A percentile compares a stretch with the other conserved stretches of the same genome.
phyloP scores from a whole-genome alignment of 1,140 invertebrate genomes.

The Hesperophylax magnus region DNA sequence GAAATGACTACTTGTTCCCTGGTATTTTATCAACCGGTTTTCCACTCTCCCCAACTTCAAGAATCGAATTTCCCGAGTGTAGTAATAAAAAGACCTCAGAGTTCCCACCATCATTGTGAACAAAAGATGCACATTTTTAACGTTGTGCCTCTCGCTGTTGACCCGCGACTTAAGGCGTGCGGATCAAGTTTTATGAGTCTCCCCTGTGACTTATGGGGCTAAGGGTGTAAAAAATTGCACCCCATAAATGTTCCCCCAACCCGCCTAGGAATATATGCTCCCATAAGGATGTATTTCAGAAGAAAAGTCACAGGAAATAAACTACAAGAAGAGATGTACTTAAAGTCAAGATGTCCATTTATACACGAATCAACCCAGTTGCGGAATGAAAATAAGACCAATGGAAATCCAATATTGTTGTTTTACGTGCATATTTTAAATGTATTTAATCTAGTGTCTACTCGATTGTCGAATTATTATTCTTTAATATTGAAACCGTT shows the following conservation, averaged over 20 bases:
- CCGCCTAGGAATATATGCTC: constrained; percentile 16
- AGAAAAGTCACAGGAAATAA: constrained; percentile 34
- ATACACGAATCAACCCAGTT: constrained; percentile 37
- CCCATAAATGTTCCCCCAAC: constrained; percentile 37
- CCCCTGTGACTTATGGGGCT: constrained; percentile 48
- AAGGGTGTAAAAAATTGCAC: constrained; percentile 53
- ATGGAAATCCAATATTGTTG: neutral
- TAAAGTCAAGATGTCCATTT: constrained; percentile 41
- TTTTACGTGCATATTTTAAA: neutral
- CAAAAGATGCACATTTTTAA: neutral
- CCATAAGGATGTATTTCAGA: constrained; percentile 9
- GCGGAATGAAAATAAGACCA: neutral
- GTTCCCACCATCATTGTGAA: neutral
- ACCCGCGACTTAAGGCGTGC: constrained; percentile 28
- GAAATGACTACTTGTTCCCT: constrained; percentile 49
- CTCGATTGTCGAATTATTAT: too few species aligned
- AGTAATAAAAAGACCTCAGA: constrained; percentile 13
- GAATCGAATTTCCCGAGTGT: neutral
- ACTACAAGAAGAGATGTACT: constrained; percentile 32
- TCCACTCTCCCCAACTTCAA: neutral
- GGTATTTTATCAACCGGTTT: constrained; percentile 27
- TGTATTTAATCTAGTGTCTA: too few species aligned
- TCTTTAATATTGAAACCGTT: too few species aligned
- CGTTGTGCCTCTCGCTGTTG: constrained; percentile 10
- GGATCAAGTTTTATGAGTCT: constrained; percentile 35